These are phyloP conservation scores for Hemibagrus guttatus DNA, from an alignment of 2,797 vertebrate genomes.

Conservation along the genomic window DNA sequence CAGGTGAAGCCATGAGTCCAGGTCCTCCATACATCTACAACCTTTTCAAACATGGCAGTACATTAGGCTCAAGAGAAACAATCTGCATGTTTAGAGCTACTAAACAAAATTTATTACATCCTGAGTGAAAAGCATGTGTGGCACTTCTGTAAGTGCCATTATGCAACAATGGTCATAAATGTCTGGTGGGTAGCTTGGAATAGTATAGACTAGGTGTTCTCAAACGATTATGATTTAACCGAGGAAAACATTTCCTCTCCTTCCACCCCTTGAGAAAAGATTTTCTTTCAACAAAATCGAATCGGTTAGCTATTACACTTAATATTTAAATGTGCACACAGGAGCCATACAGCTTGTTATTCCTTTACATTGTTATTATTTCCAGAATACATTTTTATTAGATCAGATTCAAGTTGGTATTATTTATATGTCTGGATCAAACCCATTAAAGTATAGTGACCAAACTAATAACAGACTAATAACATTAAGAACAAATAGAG, in stretches of 20 bases:
- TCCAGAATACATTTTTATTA: neutral
- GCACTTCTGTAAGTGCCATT: neutral
- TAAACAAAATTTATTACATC: constrained; percentile 14
- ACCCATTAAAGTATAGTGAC: neutral
- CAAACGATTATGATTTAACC: neutral
- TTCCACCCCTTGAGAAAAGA: neutral
- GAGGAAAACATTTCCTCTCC: no score
- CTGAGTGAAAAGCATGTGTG: neutral
- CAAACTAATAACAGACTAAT: neutral
- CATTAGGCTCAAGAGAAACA: constrained; percentile 30
- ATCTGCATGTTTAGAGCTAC: constrained; percentile 23
- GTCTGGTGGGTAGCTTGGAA: neutral
- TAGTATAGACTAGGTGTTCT: neutral
- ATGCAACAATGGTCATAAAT: neutral
- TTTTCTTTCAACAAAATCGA: neutral
- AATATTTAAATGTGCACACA: neutral
- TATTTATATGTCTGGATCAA: neutral
- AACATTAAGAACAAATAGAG: neutral
- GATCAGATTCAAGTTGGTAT: neutral
- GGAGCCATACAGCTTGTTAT: neutral
- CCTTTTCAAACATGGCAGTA: constrained; percentile 4
- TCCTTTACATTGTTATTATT: neutral
- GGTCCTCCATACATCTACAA: neutral
- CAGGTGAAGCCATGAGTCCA: constrained; percentile 2
- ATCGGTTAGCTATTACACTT: neutral